Evolutionary conservation across 2,888 invertebrate genomes (phyloP).

Genomic region (Agriopis aurantiaria): DNA sequence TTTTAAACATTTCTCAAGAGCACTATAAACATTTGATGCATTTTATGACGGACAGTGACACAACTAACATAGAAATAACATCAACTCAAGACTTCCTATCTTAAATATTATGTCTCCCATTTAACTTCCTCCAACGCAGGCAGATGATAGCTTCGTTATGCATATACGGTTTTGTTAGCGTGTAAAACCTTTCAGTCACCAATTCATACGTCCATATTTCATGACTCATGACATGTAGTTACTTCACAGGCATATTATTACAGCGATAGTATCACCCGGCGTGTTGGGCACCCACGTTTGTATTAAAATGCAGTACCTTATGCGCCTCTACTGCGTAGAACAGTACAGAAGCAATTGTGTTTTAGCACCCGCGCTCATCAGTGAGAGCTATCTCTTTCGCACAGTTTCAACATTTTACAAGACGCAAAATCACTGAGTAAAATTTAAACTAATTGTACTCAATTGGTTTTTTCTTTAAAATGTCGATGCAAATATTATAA

Average conservation of each 20-base stretch:
- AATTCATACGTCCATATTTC: slow-evolving; percentile 34
- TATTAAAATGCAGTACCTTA: slow-evolving; percentile 65
- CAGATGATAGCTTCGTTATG: slow-evolving; percentile 16
- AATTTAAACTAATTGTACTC: no score
- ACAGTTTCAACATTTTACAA: no score
- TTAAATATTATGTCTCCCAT: slow-evolving; percentile 6
- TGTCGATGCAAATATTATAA: no score
- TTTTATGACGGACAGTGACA: slow-evolving; percentile 4
- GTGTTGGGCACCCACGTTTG: slow-evolving; percentile 65
- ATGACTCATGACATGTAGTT: slow-evolving; percentile 60
- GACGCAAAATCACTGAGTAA: no score
- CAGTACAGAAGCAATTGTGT: slow-evolving; percentile 11
- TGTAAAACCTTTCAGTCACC: slow-evolving; percentile 33
- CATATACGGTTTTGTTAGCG: slow-evolving; percentile 18
- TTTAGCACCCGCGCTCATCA: no score
- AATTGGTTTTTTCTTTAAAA: no score
- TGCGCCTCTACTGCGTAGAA: slow-evolving; percentile 51
- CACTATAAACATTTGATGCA: neutral
- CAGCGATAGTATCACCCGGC: slow-evolving; percentile 58
- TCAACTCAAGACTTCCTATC: slow-evolving; percentile 13
- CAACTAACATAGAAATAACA: slow-evolving; percentile 12
- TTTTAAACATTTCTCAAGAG: neutral
- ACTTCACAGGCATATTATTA: slow-evolving; percentile 69
- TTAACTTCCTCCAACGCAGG: slow-evolving; percentile 13
- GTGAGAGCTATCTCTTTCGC: no score